Percentiles rank a stretch among this genome's conserved stretches.
Evolutionary conservation across 2,113 vertebrate species (phyloP).

Genomic region (Lamprotornis superbus): DNA sequence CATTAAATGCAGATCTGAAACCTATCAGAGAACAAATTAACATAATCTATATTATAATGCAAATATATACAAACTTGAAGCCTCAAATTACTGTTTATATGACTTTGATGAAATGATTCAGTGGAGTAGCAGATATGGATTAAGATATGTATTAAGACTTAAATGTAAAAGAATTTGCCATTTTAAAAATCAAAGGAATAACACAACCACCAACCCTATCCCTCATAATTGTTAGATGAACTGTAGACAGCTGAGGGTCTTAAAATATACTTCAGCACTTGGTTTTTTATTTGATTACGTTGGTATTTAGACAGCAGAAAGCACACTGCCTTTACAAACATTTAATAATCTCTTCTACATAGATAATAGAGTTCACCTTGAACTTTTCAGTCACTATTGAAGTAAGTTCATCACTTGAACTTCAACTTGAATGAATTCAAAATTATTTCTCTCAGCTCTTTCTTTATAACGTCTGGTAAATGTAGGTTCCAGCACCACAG

Average conservation of each 20-base stretch:
- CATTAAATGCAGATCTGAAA: neutral
- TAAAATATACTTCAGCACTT: neutral
- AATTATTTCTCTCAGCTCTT: neutral
- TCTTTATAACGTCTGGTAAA: neutral
- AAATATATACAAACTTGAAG: neutral
- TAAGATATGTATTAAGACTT: fast-evolving
- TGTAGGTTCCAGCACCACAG: neutral
- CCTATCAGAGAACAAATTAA: neutral
- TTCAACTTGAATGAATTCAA: neutral
- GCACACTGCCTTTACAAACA: neutral
- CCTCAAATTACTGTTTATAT: neutral
- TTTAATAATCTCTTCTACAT: neutral
- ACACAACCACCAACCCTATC: neutral
- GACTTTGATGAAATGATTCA: neutral
- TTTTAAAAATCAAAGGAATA: neutral
- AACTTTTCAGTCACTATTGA: neutral
- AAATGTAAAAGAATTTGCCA: neutral
- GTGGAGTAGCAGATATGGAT: neutral
- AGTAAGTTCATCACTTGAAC: neutral
- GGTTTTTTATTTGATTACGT: neutral
- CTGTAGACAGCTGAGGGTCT: neutral
- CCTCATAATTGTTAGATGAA: neutral
- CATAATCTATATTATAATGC: neutral
- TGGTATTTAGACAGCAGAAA: neutral
- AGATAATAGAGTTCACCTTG: neutral